Evolutionary conservation across 2,888 invertebrate genomes (phyloP).

Genomic region (Lochmaea capreae): DNA sequence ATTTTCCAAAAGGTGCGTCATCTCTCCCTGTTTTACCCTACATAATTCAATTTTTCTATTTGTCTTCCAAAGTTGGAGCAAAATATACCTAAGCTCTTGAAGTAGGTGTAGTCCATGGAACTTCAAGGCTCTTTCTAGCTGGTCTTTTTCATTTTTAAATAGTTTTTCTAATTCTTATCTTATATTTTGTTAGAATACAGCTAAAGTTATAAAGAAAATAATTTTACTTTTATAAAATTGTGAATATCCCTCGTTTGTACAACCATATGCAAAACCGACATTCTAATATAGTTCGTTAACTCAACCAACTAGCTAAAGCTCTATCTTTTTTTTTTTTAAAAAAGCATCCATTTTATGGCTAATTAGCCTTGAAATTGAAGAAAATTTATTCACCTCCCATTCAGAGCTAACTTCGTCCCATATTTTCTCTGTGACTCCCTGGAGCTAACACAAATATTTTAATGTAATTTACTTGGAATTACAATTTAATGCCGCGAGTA

Average conservation of each 20-base stretch:
- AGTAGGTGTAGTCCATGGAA: no score
- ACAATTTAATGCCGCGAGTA: slow-evolving; percentile 39
- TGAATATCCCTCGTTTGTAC: background rate
- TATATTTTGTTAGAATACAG: no score
- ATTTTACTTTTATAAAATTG: no score
- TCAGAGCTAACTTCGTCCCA: slow-evolving; percentile 32
- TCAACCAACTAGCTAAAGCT: background rate
- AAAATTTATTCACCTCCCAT: slow-evolving; percentile 37
- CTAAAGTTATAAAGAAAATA: no score
- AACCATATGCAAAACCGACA: background rate
- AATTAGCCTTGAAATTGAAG: slow-evolving; percentile 38
- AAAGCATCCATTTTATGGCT: slow-evolving; percentile 34
- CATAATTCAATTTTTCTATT: no score
- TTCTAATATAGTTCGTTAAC: background rate
- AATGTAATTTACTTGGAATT: slow-evolving; percentile 41
- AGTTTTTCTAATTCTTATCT: no score
- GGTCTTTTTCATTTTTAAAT: no score
- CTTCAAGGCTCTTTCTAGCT: no score
- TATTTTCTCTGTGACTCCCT: slow-evolving; percentile 33
- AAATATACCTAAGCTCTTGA: no score
- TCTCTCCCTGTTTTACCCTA: no score
- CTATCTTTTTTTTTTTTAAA: slow-evolving; percentile 18
- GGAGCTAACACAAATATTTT: slow-evolving; percentile 35
- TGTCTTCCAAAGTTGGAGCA: no score
- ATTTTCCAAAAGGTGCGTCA: no score